Base-by-base conservation (phyloP, 2,888 invertebrate genomes). In the Tiphia femorata region DNA sequence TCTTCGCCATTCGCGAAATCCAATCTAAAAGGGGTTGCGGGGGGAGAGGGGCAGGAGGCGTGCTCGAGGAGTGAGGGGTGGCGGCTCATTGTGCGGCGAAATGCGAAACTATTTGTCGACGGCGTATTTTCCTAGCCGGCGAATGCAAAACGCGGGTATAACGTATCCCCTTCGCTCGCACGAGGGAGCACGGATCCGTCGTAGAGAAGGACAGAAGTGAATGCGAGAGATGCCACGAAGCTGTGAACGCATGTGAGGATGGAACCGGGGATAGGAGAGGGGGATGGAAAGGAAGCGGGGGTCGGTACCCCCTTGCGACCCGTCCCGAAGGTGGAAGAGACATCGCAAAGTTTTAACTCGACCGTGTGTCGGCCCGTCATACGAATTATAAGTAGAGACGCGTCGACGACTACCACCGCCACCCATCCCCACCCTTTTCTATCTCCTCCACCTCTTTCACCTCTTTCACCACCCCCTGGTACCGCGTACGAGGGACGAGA, bases 341-440 rank as follows among this genome's bases (percentile, higher is more conserved):
- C 67, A 69, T 71, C 66, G 67, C 70, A 69, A 76, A 77, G 73
- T 77, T 77, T 77, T 73, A 75, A 77, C 70, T 71, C 60, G 69
- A 72, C 72, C 77, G 75, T 75, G 77, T 73, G 77, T 77, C 73
- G 72, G 69, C 65, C 72, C 73, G 71, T 75, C 76, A 69, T 69
- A 52, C 75, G 72, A 75, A 77, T 77, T 76, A 76, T 75, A 71
- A 76, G 76, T 70, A 64, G 67, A 62, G 69, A 61, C 56, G 53
- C 50, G n/a, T n/a, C n/a, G n/a, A 62, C 59, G 59, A 63, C 55
- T 44, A 42, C 62, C 55, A 58, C 37, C 58, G 50, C 29, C 43
- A 38, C 29, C 49, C 41, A 33, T 19, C 25, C 30, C 37, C 44
- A 48, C 50, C n/a, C n/a, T 56, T 37, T 4, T 5, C 41, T 14